Conservation (phyloP, 2,888 invertebrate species). For the Apoderus coryli region DNA sequence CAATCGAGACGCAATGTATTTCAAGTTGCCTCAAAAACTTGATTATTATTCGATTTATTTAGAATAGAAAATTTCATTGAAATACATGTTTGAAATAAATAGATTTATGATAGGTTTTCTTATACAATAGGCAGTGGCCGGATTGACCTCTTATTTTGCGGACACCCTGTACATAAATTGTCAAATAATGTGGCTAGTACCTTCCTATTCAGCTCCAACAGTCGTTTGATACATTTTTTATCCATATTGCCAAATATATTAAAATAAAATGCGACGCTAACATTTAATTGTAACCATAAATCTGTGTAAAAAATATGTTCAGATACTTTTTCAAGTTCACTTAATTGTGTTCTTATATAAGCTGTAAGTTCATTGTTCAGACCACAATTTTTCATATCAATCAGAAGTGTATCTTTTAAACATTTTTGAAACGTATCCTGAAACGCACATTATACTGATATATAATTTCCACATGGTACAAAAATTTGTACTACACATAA, state of each 20-base stretch:
- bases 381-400: conserved; percentile 28
- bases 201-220: conserved; percentile 66
- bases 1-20: too few species aligned
- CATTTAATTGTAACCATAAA: conserved; percentile 49
- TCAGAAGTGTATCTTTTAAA: conserved; percentile 24
- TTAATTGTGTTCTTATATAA: conserved; percentile 47
- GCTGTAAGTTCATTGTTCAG: conserved; percentile 43
- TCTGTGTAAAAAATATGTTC: conserved; percentile 39
- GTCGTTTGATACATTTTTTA: conserved; percentile 55
- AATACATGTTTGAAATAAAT: too few species aligned
- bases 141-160: too few species aligned
- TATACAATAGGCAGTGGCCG: too few species aligned
- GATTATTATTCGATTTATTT: too few species aligned
- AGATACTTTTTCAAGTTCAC: conserved; percentile 47
- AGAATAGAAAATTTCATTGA: too few species aligned
- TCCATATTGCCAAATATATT: conserved; percentile 65
- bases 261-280: conserved; percentile 50
- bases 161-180: too few species aligned
- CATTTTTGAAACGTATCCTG: conserved; percentile 27
- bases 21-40: too few species aligned
- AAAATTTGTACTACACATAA: conserved; percentile 12
- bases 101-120: too few species aligned
- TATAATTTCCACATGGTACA: conserved; percentile 2
- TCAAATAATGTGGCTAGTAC: too few species aligned
- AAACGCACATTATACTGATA: conserved; percentile 13